Base-by-base conservation (phyloP, 1,140 invertebrate species). In the Drosophila bocki region DNA sequence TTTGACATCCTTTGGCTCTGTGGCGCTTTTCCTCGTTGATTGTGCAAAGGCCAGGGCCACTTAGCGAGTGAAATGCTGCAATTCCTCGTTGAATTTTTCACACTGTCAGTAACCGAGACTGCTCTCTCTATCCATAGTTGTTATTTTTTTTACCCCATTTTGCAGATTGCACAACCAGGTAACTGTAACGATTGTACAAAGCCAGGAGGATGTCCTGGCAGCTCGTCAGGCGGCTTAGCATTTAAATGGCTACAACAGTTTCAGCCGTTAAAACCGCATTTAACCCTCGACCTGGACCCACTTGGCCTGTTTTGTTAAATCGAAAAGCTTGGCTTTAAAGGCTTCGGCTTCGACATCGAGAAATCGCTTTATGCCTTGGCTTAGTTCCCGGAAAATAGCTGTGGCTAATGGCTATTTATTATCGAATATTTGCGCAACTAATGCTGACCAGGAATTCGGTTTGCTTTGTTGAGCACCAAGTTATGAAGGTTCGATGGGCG, bases 161-260 rank as follows among this genome's bases (percentile, higher is more conserved):
- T 11, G 33, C 41, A 39, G 26, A 35, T 63, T 87, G 83, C 79
- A 87, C 70, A 75, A 59, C 58, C 54, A 33, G 59, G 50, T 13
- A 19, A 32, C 19, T 44, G 57, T 45, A 69, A 59, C 35, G 42
- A 19, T 4, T 54, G 50, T 54, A 68, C 50, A 56, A 65, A 56
- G 33, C 64, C 50, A 39, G 6, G 7, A 13, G 17, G 41, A 44
- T 33, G 48, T 57, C 42, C 44, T 58, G 32, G 60, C 26, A 44
- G 82, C 57, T 58, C 75, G 75, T 78, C 75, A 57, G 63, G 33
- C 45, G 67, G 83, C 76, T 87, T 88, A 80, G 60, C 76, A 74
- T 74, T 83, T 77, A 88, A 79, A 82, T 68, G 75, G 79, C 60
- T 60, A 17, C 65, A 72, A 75, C 42, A 47, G 65, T 26, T 74